These are phyloP conservation scores for Arrhamphus sclerolepis DNA, from an alignment of 2,797 vertebrate species.

Conservation along the genomic window DNA sequence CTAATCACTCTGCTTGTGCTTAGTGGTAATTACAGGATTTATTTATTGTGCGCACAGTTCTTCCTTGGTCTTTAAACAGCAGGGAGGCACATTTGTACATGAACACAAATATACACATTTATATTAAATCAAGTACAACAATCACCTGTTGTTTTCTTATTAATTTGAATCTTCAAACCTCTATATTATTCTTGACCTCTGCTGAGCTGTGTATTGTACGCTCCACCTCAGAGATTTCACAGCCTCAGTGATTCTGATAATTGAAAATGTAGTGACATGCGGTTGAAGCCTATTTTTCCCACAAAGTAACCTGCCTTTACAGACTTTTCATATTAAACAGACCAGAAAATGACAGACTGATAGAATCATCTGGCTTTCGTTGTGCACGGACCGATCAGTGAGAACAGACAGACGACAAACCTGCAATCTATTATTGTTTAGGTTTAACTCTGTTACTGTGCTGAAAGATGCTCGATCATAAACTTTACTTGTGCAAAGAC, in stretches of 20 bases:
- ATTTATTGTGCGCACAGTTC: too few species aligned
- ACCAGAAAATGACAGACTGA: too few species aligned
- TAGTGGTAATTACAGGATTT: too few species aligned
- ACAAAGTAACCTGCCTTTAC: conserved; percentile 1
- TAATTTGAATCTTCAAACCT: background rate
- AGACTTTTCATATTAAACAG: conserved; percentile 2
- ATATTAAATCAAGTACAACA: background rate
- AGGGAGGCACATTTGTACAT: background rate
- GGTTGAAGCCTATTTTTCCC: background rate
- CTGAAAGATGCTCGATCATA: too few species aligned
- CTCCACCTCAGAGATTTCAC: background rate
- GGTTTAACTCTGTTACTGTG: too few species aligned
- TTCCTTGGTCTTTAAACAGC: too few species aligned
- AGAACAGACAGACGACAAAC: too few species aligned
- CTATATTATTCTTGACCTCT: background rate
- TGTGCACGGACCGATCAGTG: too few species aligned
- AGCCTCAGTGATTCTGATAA: conserved; percentile 4
- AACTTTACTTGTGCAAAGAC: too few species aligned
- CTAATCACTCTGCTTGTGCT: too few species aligned
- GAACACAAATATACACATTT: background rate
- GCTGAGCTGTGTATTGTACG: background rate
- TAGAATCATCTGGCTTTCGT: too few species aligned
- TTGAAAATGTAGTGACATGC: conserved; percentile 11
- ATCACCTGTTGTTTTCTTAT: background rate
- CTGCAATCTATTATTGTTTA: too few species aligned